Conservation (phyloP, 2,797 vertebrate species). For the Knipowitschia caucasica region DNA sequence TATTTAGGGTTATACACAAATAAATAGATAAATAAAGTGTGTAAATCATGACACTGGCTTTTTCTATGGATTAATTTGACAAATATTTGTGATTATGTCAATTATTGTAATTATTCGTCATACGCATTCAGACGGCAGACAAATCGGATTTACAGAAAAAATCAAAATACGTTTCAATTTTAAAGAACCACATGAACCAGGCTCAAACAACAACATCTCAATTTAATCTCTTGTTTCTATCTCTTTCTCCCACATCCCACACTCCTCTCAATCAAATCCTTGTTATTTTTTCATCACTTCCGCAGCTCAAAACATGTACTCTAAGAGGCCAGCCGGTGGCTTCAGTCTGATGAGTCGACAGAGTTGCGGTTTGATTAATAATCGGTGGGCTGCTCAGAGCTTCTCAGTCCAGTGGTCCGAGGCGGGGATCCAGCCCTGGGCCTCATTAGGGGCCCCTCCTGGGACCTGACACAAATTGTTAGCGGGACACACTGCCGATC, state of each 20-base stretch:
- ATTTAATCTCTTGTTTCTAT: no score
- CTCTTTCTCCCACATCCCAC: no score
- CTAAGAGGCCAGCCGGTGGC: conserved; percentile 62
- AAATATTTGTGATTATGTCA: no score
- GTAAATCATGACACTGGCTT: no score
- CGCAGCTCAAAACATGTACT: background rate
- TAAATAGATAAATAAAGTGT: no score
- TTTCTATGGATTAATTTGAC: no score
- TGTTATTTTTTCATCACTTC: background rate
- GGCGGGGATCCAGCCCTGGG: conserved; percentile 86
- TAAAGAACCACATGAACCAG: no score
- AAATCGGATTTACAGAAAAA: no score
- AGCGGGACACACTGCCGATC: conserved; percentile 72
- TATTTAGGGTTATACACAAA: no score
- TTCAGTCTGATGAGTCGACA: conserved; percentile 82
- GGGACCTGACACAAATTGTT: conserved; percentile 92
- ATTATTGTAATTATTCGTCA: no score
- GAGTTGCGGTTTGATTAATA: conserved; percentile 84
- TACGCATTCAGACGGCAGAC: no score
- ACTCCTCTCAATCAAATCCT: background rate
- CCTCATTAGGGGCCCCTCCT: conserved; percentile 90
- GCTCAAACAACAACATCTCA: background rate
- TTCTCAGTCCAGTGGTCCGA: conserved; percentile 90
- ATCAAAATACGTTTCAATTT: no score
- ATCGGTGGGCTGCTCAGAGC: conserved; percentile 66